Evolutionary conservation across 2,797 vertebrate species (phyloP).

Genomic region (Glossophaga mutica): DNA sequence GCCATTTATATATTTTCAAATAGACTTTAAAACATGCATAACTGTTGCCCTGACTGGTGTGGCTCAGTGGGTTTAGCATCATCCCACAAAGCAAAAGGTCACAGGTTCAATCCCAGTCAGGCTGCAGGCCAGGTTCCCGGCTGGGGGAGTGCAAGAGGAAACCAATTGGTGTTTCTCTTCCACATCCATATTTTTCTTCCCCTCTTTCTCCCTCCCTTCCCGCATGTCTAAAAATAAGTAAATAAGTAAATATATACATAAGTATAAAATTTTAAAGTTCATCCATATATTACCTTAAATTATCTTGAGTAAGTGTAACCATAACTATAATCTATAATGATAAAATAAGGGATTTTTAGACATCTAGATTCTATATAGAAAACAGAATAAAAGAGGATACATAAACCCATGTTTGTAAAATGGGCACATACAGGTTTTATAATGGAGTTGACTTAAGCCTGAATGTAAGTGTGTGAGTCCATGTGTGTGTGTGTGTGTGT

Average conservation of each 20-base stretch:
- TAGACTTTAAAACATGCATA: not conserved
- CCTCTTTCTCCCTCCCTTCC: not conserved
- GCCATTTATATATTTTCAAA: not conserved
- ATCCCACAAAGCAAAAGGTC: not conserved
- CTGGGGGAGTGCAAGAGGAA: not conserved
- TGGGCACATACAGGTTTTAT: not conserved
- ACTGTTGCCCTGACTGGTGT: not conserved
- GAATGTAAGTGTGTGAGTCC: not conserved
- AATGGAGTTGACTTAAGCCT: not conserved
- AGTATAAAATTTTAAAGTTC: not conserved
- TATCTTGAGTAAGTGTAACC: not conserved
- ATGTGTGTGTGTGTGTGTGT: not conserved
- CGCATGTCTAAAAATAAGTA: not conserved
- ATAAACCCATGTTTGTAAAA: not conserved
- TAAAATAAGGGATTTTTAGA: not conserved
- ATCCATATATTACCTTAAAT: not conserved
- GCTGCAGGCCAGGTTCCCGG: not conserved
- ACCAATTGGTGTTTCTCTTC: not conserved
- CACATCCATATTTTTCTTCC: too few species aligned
- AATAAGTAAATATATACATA: not conserved
- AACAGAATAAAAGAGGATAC: slow-evolving; percentile 14
- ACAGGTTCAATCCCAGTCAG: not conserved
- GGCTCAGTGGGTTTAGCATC: not conserved
- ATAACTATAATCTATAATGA: not conserved
- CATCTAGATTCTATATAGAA: not conserved